phyloP scores from a whole-genome alignment of 2,888 invertebrate species.

The Icerya purchasi region DNA sequence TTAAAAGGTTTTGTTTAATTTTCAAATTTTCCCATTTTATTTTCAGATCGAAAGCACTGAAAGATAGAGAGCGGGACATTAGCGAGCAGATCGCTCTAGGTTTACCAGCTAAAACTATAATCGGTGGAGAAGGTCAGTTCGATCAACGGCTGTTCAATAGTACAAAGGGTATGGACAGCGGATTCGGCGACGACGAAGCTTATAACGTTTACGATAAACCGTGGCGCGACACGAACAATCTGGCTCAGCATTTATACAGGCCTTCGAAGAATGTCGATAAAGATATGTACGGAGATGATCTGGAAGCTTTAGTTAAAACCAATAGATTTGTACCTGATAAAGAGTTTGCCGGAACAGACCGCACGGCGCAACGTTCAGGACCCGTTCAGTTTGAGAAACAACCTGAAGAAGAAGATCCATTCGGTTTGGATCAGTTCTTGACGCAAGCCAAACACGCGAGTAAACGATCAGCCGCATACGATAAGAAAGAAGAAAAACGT shows the following conservation, averaged over 20 bases:
- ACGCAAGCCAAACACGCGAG: conserved; percentile 80
- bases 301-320: conserved; percentile 71
- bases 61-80: conserved; percentile 84
- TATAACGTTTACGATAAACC: conserved; percentile 97
- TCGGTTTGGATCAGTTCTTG: conserved; percentile 95
- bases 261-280: conserved; percentile 71
- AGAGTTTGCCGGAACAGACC: conserved; percentile 69
- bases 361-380: conserved; percentile 45
- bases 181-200: conserved; percentile 89
- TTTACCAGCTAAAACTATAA: conserved; percentile 56
- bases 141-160: conserved; percentile 93
- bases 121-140: conserved; percentile 61
- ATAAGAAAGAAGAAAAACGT: conserved; percentile 27
- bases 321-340: conserved; percentile 94
- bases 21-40: too few species aligned
- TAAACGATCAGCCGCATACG: conserved; percentile 32
- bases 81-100: conserved; percentile 97
- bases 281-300: conserved; percentile 74
- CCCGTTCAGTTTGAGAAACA: conserved; percentile 90
- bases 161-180: conserved; percentile 76
- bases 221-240: conserved; percentile 73
- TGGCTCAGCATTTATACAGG: conserved; percentile 75
- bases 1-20: too few species aligned
- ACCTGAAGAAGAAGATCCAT: conserved; percentile 74
- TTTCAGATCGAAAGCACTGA: conserved; percentile 23